Evolutionary conservation across 2,113 vertebrate genomes (phyloP).

Genomic region (Emydura subglobosa): DNA sequence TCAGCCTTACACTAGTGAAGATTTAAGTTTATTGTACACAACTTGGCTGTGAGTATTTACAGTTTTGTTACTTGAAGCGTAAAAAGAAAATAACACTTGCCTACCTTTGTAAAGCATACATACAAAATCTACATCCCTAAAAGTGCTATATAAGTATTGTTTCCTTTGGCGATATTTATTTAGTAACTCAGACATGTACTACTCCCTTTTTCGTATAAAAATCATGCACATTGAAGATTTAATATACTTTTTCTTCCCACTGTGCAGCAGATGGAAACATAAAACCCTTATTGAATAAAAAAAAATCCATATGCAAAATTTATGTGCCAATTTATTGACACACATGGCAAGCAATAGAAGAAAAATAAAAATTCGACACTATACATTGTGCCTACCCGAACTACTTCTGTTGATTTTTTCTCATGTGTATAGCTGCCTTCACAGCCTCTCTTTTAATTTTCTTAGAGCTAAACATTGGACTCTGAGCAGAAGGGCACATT

Average conservation of each 20-base stretch:
- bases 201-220: not conserved
- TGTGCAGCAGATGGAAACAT: not conserved
- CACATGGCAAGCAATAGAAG: not conserved
- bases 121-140: not conserved
- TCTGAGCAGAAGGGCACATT: not conserved
- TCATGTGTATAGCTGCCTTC: not conserved
- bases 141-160: not conserved
- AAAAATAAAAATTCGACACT: not conserved
- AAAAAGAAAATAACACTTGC: not conserved
- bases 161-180: not conserved
- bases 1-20: not conserved
- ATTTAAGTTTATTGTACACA: not conserved
- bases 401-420: not conserved
- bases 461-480: not conserved
- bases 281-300: not conserved
- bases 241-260: not conserved
- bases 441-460: not conserved
- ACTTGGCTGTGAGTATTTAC: not conserved
- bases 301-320: not conserved
- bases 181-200: not conserved
- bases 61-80: accelerated
- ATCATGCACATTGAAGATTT: not conserved
- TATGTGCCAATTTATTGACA: not conserved
- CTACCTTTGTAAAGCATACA: not conserved
- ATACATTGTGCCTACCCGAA: accelerated